phyloP scores from a whole-genome alignment of 2,797 vertebrate genomes.

The Orientallactaga sibirica region DNA sequence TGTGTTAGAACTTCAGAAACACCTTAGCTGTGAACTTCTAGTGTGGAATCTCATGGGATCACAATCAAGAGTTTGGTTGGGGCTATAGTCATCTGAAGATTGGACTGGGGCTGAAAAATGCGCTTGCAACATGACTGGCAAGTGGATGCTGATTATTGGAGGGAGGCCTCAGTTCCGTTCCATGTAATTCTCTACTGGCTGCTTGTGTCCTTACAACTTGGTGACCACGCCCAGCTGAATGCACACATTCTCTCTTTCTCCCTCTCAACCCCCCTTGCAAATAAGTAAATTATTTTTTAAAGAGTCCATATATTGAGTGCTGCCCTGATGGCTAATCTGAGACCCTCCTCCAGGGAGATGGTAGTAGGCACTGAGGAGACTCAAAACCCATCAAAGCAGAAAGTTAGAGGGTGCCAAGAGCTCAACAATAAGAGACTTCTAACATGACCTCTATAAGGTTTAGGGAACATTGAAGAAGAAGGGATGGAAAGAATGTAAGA shows the following conservation, averaged over 20 bases:
- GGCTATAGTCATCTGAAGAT: neutral
- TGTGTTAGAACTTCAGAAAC: conserved; percentile 36
- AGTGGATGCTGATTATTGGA: neutral
- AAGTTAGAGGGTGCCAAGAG: too few relatives aligned
- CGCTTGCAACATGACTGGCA: neutral
- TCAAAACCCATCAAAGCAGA: too few relatives aligned
- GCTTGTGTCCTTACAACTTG: neutral
- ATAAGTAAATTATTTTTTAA: neutral
- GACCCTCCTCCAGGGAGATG: too few relatives aligned
- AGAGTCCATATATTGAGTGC: too few relatives aligned
- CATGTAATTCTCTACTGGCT: neutral
- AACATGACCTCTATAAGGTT: too few relatives aligned
- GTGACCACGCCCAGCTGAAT: neutral
- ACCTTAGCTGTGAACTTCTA: conserved; percentile 5
- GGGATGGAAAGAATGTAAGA: too few relatives aligned
- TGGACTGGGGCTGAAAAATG: neutral
- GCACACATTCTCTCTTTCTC: too few relatives aligned
- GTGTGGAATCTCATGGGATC: neutral
- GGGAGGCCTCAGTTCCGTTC: neutral
- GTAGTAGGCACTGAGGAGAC: too few relatives aligned
- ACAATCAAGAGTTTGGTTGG: conserved; percentile 9
- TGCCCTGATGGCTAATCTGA: too few relatives aligned
- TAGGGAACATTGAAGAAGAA: too few relatives aligned
- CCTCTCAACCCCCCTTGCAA: too few relatives aligned
- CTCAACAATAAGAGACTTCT: too few relatives aligned